Percentiles rank a stretch among this genome's conserved stretches.
phyloP scores from a whole-genome alignment of 2,113 vertebrate genomes.

The Eclectus roratus region DNA sequence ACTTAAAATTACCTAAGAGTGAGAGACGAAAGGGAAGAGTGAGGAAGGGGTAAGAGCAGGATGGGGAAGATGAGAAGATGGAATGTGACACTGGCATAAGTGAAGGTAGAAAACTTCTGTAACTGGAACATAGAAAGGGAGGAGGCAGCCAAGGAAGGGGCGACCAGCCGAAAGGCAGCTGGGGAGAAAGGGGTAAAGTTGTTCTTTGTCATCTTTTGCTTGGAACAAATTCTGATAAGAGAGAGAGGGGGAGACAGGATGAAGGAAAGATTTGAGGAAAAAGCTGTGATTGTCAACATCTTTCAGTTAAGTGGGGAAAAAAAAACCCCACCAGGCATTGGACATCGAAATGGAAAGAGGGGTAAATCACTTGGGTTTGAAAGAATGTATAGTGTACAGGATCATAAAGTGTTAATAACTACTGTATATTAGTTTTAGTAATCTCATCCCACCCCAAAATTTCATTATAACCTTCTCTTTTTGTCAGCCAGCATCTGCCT shows the following conservation, averaged over 20 bases:
- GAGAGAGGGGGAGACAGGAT: not conserved
- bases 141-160: not conserved
- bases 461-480: not conserved
- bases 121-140: not conserved
- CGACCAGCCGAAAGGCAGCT: not conserved
- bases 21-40: not conserved
- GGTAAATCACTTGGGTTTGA: not conserved
- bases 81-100: accelerated
- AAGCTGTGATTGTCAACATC: not conserved
- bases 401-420: not conserved
- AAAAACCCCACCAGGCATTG: not conserved
- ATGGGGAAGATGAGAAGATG: not conserved
- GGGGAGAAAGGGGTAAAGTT: not conserved
- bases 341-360: not conserved
- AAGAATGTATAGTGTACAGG: accelerated
- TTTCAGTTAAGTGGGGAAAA: not conserved
- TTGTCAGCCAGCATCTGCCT: not conserved
- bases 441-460: not conserved
- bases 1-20: not conserved
- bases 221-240: not conserved
- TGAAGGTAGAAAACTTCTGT: not conserved
- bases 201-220: not conserved
- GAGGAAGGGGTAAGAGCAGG: not conserved
- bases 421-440: not conserved
- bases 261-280: not conserved